phyloP scores from a whole-genome alignment of 2,888 invertebrate species.

The Athripsodes cinereus region DNA sequence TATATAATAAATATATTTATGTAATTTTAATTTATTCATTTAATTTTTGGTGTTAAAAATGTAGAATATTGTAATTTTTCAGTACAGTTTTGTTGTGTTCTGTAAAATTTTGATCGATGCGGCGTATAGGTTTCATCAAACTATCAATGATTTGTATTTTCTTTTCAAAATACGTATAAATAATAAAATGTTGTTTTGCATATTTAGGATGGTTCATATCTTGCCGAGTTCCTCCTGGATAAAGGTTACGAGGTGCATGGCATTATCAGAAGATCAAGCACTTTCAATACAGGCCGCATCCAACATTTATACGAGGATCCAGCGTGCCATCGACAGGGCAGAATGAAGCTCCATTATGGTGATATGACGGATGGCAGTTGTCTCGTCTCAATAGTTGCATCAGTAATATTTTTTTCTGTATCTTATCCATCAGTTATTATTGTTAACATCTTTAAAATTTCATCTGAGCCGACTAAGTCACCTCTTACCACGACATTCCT shows the following conservation, averaged over 20 bases:
- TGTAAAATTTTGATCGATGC: too few relatives aligned
- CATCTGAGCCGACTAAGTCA: neutral
- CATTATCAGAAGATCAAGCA: slow-evolving; percentile 87
- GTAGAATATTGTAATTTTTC: too few relatives aligned
- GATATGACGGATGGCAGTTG: slow-evolving; percentile 98
- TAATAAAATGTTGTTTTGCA: too few relatives aligned
- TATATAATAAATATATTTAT: too few relatives aligned
- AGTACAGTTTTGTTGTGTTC: too few relatives aligned
- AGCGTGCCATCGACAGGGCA: slow-evolving; percentile 77
- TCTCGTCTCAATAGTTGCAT: slow-evolving; percentile 74
- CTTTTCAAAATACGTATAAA: too few relatives aligned
- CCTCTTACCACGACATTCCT: too few relatives aligned
- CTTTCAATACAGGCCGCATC: slow-evolving; percentile 95
- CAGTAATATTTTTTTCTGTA: slow-evolving; percentile 28
- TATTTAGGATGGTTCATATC: slow-evolving; percentile 91
- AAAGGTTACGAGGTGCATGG: slow-evolving; percentile 97
- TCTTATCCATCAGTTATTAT: neutral
- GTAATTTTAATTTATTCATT: too few relatives aligned
- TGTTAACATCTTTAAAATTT: neutral
- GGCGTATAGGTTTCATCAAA: too few relatives aligned
- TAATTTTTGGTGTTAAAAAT: too few relatives aligned
- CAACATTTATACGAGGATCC: slow-evolving; percentile 93
- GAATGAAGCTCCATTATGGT: slow-evolving; percentile 94
- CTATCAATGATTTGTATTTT: too few relatives aligned
- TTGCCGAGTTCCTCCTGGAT: slow-evolving; percentile 86